Percentiles rank a stretch among this genome's conserved stretches.
phyloP scores from a whole-genome alignment of 2,797 vertebrate species.

The Chromobotia macracanthus region DNA sequence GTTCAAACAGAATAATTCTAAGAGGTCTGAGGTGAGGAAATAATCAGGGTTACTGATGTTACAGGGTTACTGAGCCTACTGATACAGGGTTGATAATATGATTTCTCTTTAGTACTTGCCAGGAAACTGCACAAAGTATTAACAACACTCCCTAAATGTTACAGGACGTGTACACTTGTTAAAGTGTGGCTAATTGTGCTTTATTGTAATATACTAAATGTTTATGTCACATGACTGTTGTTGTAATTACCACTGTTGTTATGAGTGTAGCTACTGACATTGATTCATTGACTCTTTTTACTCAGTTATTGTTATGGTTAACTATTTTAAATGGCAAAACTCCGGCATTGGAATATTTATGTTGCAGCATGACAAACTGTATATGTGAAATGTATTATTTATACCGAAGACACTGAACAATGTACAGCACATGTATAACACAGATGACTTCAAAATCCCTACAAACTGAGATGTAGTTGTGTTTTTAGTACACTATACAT shows the following conservation, averaged over 20 bases:
- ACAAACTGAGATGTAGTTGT: slow-evolving; percentile 13
- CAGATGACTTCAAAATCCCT: not conserved
- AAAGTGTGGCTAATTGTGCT: slow-evolving; percentile 69
- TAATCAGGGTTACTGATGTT: slow-evolving; percentile 54
- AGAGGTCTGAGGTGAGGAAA: slow-evolving; percentile 44
- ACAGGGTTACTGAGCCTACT: slow-evolving; percentile 77
- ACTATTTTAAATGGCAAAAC: slow-evolving; percentile 77
- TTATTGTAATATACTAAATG: slow-evolving; percentile 74
- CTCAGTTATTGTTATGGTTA: slow-evolving; percentile 71
- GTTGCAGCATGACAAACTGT: slow-evolving; percentile 80
- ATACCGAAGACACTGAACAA: slow-evolving; percentile 45
- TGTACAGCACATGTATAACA: slow-evolving; percentile 51
- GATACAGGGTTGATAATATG: slow-evolving; percentile 76
- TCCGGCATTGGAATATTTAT: slow-evolving; percentile 75
- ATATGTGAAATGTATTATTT: slow-evolving; percentile 65
- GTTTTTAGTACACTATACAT: slow-evolving; percentile 39
- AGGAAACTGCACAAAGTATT: slow-evolving; percentile 58
- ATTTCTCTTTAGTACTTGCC: slow-evolving; percentile 50
- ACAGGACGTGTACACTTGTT: slow-evolving; percentile 48
- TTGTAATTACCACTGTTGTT: slow-evolving; percentile 70
- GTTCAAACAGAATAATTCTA: not conserved
- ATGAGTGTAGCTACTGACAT: slow-evolving; percentile 68
- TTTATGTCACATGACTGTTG: slow-evolving; percentile 72
- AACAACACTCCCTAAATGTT: slow-evolving; percentile 4
- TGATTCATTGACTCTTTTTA: slow-evolving; percentile 61